Evolutionary conservation across 2,888 invertebrate species (phyloP).

Genomic region (Pteria penguin): DNA sequence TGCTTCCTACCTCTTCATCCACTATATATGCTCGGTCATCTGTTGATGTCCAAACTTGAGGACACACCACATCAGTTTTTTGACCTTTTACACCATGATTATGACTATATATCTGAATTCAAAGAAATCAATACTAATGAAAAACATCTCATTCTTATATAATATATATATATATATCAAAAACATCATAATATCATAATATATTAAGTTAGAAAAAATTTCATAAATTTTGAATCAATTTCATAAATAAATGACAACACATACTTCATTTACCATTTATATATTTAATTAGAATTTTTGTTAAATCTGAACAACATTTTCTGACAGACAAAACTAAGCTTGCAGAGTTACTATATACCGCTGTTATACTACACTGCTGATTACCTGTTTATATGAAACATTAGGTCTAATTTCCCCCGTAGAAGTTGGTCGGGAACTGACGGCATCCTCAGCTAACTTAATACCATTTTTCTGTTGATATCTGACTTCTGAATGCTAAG

Average conservation of each 20-base stretch:
- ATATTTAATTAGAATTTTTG: too few species aligned
- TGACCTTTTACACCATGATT: constrained; percentile 90
- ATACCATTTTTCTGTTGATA: constrained; percentile 67
- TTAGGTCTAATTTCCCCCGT: constrained; percentile 72
- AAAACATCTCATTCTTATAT: too few species aligned
- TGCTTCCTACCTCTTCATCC: constrained; percentile 88
- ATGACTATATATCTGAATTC: constrained; percentile 84
- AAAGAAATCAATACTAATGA: too few species aligned
- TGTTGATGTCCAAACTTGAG: constrained; percentile 76
- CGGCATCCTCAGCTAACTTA: constrained; percentile 68
- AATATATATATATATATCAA: too few species aligned
- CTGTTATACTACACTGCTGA: too few species aligned
- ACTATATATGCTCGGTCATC: constrained; percentile 82
- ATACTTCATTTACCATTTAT: too few species aligned
- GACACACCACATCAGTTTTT: constrained; percentile 80
- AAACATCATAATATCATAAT: too few species aligned
- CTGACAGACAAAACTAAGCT: too few species aligned
- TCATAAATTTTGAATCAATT: neutral
- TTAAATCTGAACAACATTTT: too few species aligned
- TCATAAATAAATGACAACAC: too few species aligned
- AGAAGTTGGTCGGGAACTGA: constrained; percentile 68
- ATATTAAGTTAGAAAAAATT: neutral
- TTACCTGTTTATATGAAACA: constrained; percentile 73
- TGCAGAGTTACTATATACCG: too few species aligned
- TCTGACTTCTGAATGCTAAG: constrained; percentile 69